Evolutionary conservation across 2,888 invertebrate genomes (phyloP).

Genomic region (Ferrisia virgata): DNA sequence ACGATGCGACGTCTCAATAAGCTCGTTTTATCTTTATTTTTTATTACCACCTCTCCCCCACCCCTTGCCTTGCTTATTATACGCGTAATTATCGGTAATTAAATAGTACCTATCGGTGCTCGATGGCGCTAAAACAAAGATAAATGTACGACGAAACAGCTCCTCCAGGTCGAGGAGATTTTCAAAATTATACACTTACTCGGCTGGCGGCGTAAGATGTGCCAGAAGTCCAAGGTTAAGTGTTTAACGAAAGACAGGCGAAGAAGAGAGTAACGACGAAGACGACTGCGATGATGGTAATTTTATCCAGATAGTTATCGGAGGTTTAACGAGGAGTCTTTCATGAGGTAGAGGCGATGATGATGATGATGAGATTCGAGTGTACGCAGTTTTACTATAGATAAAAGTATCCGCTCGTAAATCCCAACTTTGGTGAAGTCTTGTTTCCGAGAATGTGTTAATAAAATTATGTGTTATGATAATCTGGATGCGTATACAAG

Average conservation of each 20-base stretch:
- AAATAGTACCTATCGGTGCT: constrained; percentile 6
- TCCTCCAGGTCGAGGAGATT: not conserved
- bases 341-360: too few relatives aligned
- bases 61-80: too few relatives aligned
- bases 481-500: not conserved
- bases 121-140: not conserved
- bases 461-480: not conserved
- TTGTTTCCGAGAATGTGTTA: not conserved
- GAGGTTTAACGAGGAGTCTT: too few relatives aligned
- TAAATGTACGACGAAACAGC: not conserved
- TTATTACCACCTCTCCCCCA: not conserved
- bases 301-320: too few relatives aligned
- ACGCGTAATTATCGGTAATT: not conserved
- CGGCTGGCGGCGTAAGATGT: not conserved
- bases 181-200: not conserved
- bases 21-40: not conserved
- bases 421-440: not conserved
- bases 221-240: not conserved
- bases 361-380: too few relatives aligned
- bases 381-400: not conserved
- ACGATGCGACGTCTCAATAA: constrained; percentile 12
- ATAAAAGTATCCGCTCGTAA: not conserved
- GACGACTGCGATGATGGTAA: too few relatives aligned
- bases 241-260: not conserved
- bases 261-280: too few relatives aligned